Percentiles rank a stretch among this genome's conserved stretches.
These are phyloP conservation scores for Ectemnius lituratus DNA, from an alignment of 2,888 invertebrate genomes.

Conservation along the genomic window DNA sequence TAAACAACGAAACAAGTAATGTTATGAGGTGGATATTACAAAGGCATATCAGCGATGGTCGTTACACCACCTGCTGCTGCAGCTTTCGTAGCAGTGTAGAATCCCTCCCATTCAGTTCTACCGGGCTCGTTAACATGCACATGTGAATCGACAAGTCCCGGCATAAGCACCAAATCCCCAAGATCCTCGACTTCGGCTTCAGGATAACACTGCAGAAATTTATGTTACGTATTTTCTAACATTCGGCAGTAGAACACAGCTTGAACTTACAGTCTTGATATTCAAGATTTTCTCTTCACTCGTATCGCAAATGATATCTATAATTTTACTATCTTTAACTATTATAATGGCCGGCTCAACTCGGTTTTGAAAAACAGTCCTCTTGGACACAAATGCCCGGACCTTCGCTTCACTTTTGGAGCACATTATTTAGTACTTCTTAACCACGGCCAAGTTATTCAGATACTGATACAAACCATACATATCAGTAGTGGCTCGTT, in stretches of 20 bases:
- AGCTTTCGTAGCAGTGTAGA: slow-evolving; percentile 84
- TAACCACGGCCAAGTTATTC: too few species aligned
- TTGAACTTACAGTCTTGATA: slow-evolving; percentile 45
- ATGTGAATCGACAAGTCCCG: slow-evolving; percentile 86
- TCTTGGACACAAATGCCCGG: slow-evolving; percentile 55
- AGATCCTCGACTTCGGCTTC: slow-evolving; percentile 73
- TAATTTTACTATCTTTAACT: slow-evolving; percentile 80
- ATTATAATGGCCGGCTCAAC: slow-evolving; percentile 79
- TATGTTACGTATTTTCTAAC: neutral
- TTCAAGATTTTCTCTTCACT: slow-evolving; percentile 61
- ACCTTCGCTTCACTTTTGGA: slow-evolving; percentile 30
- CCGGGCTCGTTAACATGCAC: slow-evolving; percentile 88
- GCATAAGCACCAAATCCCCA: slow-evolving; percentile 81
- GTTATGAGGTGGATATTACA: slow-evolving; percentile 77
- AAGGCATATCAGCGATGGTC: slow-evolving; percentile 86
- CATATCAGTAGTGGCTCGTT: too few species aligned
- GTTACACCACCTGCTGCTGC: slow-evolving; percentile 87
- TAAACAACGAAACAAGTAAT: slow-evolving; percentile 41
- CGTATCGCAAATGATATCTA: slow-evolving; percentile 78
- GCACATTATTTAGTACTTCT: too few species aligned
- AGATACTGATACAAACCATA: too few species aligned
- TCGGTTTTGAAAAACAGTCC: slow-evolving; percentile 57
- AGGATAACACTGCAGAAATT: slow-evolving; percentile 46
- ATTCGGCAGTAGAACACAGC: neutral
- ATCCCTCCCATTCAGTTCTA: slow-evolving; percentile 86